Evolutionary conservation across 2,888 invertebrate species (phyloP), one percentile per base, ranked within the genome.

Genomic region (Melanostoma scalare): DNA sequence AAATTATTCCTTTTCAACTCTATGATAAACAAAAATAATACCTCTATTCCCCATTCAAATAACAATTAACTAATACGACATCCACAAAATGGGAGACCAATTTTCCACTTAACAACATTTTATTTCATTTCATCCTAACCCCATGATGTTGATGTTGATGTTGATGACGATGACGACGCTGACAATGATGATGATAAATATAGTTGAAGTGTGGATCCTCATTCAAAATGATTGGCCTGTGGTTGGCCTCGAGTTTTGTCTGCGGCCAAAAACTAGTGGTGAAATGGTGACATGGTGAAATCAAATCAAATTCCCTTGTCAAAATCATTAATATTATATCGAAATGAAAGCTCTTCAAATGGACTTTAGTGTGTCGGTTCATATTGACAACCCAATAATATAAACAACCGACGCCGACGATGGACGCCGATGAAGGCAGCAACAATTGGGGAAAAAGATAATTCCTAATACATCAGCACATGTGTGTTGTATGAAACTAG

Each of bases 41-140:
- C 20, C 20, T 20, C 20, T 20, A 20, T 20, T 20, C 20, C 74
- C 84, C 84, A 84, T 84, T 75, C 84, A 84, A 84, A 71, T 61
- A 75, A 75, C 84, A 84, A 84, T 84, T 84, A 84, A 84, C 84
- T 61, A 61, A 79, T 79, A 71, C 74, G 78, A 65, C 78, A 78
- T 84, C 6, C 48, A 65, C 79, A 71, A 74, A 84, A 75, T 74
- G 65, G 71, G 67, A 56, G 71, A 75, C 79, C 84, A 84, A 84
- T 84, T 79, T 84, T 84, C 84, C 84, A 84, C 74, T 84, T 84
- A 79, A 79, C 74, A 74, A 71, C 55, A 69, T 79, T 84, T 79
- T 74, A 74, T 84, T 79, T 46, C 61, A 78, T 63, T 63, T 73
- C 53, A 73, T 68, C 68, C 46, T 48, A 38, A 31, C 44, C 35